phyloP scores from a whole-genome alignment of 1,140 invertebrate species.

The Calosoma granatense region DNA sequence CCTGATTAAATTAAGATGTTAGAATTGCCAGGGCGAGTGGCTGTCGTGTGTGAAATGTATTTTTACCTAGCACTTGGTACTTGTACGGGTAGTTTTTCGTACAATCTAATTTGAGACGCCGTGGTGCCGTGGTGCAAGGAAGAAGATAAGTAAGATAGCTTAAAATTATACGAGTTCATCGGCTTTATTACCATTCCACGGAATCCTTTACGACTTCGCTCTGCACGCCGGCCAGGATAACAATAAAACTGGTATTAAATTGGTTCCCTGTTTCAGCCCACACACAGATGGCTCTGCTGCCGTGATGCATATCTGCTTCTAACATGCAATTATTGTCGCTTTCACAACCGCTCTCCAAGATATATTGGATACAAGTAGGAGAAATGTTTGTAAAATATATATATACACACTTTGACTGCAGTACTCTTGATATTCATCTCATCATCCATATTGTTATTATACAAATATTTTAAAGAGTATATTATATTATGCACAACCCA shows the following conservation, averaged over 20 bases:
- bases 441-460: too few relatives aligned
- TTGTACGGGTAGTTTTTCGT: background rate
- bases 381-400: too few relatives aligned
- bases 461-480: too few relatives aligned
- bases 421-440: too few relatives aligned
- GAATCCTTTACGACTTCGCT: background rate
- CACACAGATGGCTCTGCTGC: background rate
- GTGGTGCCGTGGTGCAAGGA: background rate
- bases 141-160: background rate
- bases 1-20: background rate
- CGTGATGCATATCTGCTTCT: background rate
- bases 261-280: background rate
- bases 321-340: background rate
- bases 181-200: background rate
- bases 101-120: background rate
- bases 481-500: too few relatives aligned
- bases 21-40: background rate
- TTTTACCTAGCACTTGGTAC: background rate
- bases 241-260: conserved; percentile 2
- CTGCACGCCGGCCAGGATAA: background rate
- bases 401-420: too few relatives aligned
- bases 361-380: too few relatives aligned
- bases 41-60: background rate
- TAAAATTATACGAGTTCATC: background rate
- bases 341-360: too few relatives aligned